Evolutionary conservation across 2,888 invertebrate genomes (phyloP), one percentile per base, ranked within the genome.

Genomic region (Troglohyphantes excavatus): DNA sequence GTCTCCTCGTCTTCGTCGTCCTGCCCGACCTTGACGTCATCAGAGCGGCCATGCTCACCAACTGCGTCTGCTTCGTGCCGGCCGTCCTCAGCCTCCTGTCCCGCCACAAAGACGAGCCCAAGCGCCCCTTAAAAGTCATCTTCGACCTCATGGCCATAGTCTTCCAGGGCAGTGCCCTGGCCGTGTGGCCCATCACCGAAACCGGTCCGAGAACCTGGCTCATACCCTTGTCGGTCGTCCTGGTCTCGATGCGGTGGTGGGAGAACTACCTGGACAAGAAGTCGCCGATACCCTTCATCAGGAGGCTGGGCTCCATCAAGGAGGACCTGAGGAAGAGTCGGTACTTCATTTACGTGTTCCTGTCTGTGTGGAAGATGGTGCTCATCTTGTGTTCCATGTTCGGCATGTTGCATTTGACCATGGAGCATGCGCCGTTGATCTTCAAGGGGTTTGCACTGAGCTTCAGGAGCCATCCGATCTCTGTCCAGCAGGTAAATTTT

Each of bases 241-340:
- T 98, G 92, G 96, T 98, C 91, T 99, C 99, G 0, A 95, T 97
- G 61, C 97, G 98, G 27, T 99, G 98, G 98, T 99, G 99, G 99
- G 99, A 99, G 94, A 99, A 99, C 94, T 99, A 97, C 93, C 97
- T 98, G 1, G 96, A 97, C 86, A 95, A 96, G 89, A 96, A 97
- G 92, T 98, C 98, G 84, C 96, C 97, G 0, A 95, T 98, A 91
- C 96, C 95, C 72, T 94, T 96, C 91, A 95, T 97, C 70, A 96
- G 96, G 93, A 95, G 95, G 63, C 94, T 97, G 92, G 97, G 96
- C 17, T 95, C 96, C 93, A 95, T 97, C 78, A 97, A 97, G 93
- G 96, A 96, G 82, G 96, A 97, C 81, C 94, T 98, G 91, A 96
- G 95, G 91, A 94, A 95, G 84, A 96, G 97, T 0, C 95, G 98